Evolutionary conservation across 2,797 vertebrate species (phyloP).

Genomic region (Cottoperca gobio): DNA sequence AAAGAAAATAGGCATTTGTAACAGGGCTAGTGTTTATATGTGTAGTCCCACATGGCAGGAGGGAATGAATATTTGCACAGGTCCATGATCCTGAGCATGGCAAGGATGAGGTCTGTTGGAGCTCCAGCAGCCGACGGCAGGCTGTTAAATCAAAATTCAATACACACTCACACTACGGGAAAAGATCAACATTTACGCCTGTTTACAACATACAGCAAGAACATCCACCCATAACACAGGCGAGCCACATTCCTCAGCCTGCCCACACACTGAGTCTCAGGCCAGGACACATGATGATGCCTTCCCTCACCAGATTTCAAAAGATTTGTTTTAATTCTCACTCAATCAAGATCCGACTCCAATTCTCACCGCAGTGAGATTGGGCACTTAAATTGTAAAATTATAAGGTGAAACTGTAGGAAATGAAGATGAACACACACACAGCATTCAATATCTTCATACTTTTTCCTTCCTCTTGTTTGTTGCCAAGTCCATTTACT

Average conservation of each 20-base stretch:
- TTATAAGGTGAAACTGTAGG: neutral
- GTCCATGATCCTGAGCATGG: conserved; percentile 52
- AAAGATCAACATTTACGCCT: conserved; percentile 76
- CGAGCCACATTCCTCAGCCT: conserved; percentile 66
- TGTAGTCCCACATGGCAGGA: conserved; percentile 35
- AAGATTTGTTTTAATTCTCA: conserved; percentile 1
- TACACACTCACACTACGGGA: conserved; percentile 60
- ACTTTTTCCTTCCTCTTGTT: neutral
- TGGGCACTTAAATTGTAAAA: neutral
- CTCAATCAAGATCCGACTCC: neutral
- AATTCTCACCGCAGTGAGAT: conserved; percentile 8
- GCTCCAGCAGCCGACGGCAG: conserved; percentile 38
- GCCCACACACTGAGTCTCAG: conserved; percentile 75
- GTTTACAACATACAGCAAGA: conserved; percentile 78
- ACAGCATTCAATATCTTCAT: conserved; percentile 1
- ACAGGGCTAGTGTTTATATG: conserved; percentile 51
- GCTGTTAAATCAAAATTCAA: conserved; percentile 76
- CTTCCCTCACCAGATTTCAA: conserved; percentile 1
- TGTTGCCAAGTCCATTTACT: conserved; percentile 14
- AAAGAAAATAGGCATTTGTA: conserved; percentile 30
- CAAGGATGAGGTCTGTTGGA: conserved; percentile 48
- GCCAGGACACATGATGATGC: conserved; percentile 42
- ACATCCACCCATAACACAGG: conserved; percentile 64
- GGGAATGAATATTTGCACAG: conserved; percentile 56
- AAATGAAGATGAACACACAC: neutral